Evolutionary conservation across 2,113 vertebrate genomes (phyloP).

Genomic region (cattle (Bos taurus)): DNA sequence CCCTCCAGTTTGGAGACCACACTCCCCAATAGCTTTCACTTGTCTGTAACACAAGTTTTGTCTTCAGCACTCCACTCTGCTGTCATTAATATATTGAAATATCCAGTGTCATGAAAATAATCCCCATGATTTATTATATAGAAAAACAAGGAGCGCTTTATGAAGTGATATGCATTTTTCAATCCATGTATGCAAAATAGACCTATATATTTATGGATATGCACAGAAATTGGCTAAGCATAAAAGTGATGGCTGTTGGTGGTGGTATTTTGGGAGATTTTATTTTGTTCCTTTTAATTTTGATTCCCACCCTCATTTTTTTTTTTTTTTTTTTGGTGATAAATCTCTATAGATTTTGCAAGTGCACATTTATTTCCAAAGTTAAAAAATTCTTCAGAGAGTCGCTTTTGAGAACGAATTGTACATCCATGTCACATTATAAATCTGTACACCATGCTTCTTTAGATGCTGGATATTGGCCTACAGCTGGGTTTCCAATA

Average conservation of each 20-base stretch:
- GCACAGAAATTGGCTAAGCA: constrained; percentile 20
- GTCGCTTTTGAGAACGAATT: not conserved
- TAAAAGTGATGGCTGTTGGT: not conserved
- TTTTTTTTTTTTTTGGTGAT: not conserved
- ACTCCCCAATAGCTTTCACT: not conserved
- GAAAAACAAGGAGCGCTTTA: not conserved
- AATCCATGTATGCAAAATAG: not conserved
- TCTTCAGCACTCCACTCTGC: not conserved
- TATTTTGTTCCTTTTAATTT: constrained; percentile 21
- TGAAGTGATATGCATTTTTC: not conserved
- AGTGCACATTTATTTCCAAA: constrained; percentile 34
- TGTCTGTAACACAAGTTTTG: not conserved
- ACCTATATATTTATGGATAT: constrained; percentile 22
- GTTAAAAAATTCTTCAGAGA: not conserved
- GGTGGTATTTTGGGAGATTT: constrained; percentile 11
- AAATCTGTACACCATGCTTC: not conserved
- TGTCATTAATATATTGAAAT: not conserved
- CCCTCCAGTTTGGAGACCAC: not conserved
- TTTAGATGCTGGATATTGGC: not conserved
- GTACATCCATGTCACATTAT: not conserved
- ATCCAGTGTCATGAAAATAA: not conserved
- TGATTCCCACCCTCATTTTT: not conserved
- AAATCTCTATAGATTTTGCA: constrained; percentile 27
- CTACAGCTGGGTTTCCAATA: not conserved
- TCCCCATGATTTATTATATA: not conserved